These are phyloP conservation scores for Atherix ibis DNA, from an alignment of 2,888 invertebrate genomes.

Conservation along the genomic window DNA sequence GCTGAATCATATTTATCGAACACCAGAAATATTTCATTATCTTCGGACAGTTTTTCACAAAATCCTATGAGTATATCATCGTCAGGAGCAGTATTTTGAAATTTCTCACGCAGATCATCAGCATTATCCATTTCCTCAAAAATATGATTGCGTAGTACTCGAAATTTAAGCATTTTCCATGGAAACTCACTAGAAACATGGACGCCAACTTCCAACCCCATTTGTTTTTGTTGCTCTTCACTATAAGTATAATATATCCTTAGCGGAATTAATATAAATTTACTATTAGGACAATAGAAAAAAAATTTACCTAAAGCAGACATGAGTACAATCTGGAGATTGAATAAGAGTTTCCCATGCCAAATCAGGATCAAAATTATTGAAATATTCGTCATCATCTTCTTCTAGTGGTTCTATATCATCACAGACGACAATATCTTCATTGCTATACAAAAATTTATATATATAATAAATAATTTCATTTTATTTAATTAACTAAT, in stretches of 20 bases:
- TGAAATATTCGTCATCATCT: slow-evolving; percentile 4
- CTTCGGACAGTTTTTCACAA: slow-evolving; percentile 44
- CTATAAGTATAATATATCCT: slow-evolving; percentile 13
- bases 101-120: slow-evolving; percentile 26
- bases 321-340: slow-evolving; percentile 3
- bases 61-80: slow-evolving; percentile 46
- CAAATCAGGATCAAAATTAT: slow-evolving; percentile 8
- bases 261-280: too few relatives aligned
- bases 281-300: too few relatives aligned
- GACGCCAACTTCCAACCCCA: slow-evolving; percentile 49
- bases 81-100: slow-evolving; percentile 29
- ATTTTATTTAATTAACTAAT: too few relatives aligned
- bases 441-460: neutral
- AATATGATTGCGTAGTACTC: slow-evolving; percentile 44
- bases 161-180: slow-evolving; percentile 50
- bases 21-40: slow-evolving; percentile 52
- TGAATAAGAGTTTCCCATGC: slow-evolving; percentile 4
- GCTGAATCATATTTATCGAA: slow-evolving; percentile 42
- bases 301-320: slow-evolving; percentile 5
- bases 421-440: neutral
- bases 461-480: too few relatives aligned
- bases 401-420: slow-evolving; percentile 1
- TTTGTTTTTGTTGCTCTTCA: slow-evolving; percentile 18
- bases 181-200: slow-evolving; percentile 58
- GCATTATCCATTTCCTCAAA: slow-evolving; percentile 34